Evolutionary conservation across 2,888 invertebrate species (phyloP), one percentile per base, ranked within the genome.

Genomic region (Sminthurinus aureus): DNA sequence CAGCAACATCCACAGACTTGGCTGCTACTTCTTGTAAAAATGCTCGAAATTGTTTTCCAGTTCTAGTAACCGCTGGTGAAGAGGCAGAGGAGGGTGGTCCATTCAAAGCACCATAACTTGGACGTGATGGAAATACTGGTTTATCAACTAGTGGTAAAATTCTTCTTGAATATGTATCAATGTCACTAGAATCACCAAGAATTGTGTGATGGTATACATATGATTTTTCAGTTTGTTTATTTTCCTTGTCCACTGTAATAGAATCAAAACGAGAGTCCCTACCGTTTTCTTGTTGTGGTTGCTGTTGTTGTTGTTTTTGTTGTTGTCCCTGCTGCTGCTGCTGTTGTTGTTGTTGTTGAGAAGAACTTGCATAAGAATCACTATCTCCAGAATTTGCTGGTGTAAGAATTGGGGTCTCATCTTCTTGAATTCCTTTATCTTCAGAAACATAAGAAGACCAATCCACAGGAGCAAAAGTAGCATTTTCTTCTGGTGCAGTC

Each of bases 381-480:
- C 51, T 50, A 24, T 82, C 82, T 9, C n/a, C 77, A 51, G 77
- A 69, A 18, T 66, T 77, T 24, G 82, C 13, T 38, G 75, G 76
- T 4, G 77, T 82, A 26, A 52, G 26, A n/a, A 71, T 38, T 0
- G 77, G 71, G 0, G 77, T 71, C 20, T 76, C 77, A 0, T n/a
- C 22, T 66, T 83, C 82, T 8, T 67, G 83, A 50, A 76, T 79
- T 24, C 22, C 52, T 13, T 78, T 38, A 52, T 81, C 66, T 66
- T 86, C 86, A 24, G 83, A 77, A 22, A 85, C 84, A 76, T 87
- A 85, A 67, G 80, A 82, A n/a, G 84, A 81, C 88, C 88, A 88
- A 76, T 88, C 87, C 9, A 86, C 85, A 12, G 87, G 84, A 51
- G 82, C 81, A 83, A 86, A 88, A 24, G 88, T 88, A 12, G 88